Evolutionary conservation across 1,140 invertebrate species (phyloP), one percentile per base, ranked within the genome.

Genomic region (Oryctes rhinoceros): DNA sequence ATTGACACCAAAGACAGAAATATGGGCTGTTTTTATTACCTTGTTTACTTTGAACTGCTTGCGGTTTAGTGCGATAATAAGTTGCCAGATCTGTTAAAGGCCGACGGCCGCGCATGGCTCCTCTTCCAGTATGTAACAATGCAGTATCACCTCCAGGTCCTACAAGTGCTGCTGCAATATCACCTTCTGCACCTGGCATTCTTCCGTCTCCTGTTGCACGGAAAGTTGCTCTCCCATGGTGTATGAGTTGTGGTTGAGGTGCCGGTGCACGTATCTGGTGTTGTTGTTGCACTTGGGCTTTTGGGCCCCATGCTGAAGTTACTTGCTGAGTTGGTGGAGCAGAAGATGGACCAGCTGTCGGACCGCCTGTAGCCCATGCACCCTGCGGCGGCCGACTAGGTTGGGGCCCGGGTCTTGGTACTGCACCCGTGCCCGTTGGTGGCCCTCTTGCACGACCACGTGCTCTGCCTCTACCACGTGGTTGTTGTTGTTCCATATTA

Each of bases 381-480:
- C 67, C 39, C 47, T 78, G 76, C 62, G 30, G 78, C 20, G 65
- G 78, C 37, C 11, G 47, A 24, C 4, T 15, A 62, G 39, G 53
- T 9, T 71, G 65, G 11, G 65, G 65, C 0, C 65, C 65, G 10
- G 74, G 62, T 65, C 39, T 30, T 77, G 75, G 49, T 5, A 48
- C 59, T 48, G 76, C 53, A 62, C 76, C 76, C 6, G 65, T 71
- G 37, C 62, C 75, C 67, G 59, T 30, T 59, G 74, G 67, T 49
- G 59, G 74, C 7, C 80, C 78, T n/a, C 80, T 74, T 9, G 75
- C 78, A 6, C 80, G 78, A 7, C 65, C 78, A 3, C 44, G 37
- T 4, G 76, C 81, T 74, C 80, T 53, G 1, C 80, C 81, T 48
- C 78, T 15, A 35, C 81, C 80, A 9, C 78, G 24, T 20, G 9